Percentiles rank a stretch among this genome's conserved stretches.
These are phyloP conservation scores for Mactra quadrangularis DNA, from an alignment of 1,140 invertebrate genomes.

Conservation along the genomic window DNA sequence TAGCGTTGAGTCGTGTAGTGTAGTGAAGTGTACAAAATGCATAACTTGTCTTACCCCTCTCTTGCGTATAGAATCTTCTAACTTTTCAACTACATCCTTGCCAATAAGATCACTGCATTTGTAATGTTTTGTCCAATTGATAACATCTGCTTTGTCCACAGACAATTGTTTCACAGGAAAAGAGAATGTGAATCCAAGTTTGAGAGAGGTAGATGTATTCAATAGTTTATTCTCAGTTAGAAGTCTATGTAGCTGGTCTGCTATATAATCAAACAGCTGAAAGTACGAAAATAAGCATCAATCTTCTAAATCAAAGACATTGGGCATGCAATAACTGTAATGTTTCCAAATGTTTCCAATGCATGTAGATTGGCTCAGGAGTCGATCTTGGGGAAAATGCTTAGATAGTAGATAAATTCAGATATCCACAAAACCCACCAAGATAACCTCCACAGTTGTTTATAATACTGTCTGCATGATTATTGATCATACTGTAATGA, in stretches of 20 bases:
- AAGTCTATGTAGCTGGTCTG: neutral
- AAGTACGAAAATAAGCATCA: neutral
- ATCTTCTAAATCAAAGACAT: neutral
- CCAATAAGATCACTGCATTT: conserved; percentile 18
- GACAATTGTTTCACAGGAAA: conserved; percentile 30
- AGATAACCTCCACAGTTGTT: neutral
- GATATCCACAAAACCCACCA: neutral
- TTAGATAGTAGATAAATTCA: neutral
- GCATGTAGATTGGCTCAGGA: neutral
- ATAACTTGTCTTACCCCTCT: conserved; percentile 18
- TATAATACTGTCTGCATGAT: neutral
- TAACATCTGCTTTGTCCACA: conserved; percentile 3
- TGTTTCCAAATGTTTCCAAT: neutral
- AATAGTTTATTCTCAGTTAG: neutral
- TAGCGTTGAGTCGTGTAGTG: too few species aligned
- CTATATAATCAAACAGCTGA: conserved; percentile 45
- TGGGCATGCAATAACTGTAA: neutral
- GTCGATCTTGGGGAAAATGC: neutral
- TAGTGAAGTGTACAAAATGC: too few species aligned
- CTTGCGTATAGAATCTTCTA: conserved; percentile 12
- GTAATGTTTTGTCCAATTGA: conserved; percentile 30
- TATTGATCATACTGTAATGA: too few species aligned
- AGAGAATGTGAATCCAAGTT: conserved; percentile 42
- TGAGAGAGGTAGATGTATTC: neutral
- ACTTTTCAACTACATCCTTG: conserved; percentile 8